Base-by-base conservation (phyloP, 2,113 vertebrate species). In the Ondatra zibethicus region DNA sequence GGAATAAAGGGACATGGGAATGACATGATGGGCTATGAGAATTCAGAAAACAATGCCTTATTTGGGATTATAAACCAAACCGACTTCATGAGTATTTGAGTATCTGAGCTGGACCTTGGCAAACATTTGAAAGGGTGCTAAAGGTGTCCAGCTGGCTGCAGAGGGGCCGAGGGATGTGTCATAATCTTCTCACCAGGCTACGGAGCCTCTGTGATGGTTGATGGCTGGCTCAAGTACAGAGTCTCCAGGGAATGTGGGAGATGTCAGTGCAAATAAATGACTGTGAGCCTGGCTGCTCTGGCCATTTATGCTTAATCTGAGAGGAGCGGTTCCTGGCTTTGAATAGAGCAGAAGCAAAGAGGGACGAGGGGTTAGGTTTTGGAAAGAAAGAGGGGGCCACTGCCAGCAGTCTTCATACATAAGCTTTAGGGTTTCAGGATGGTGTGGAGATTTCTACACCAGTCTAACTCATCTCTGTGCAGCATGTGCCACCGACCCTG, bases 41-140 rank as follows among this genome's bases (percentile, higher is more conserved):
- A 75, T 52, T 88, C 91, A 45, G 63, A 91, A 39, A 75, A 94
- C 82, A 36, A 39, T n/a, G 81, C 29, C 14, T 65, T 33, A 66
- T 33, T 77, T 31, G 87, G 14, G 36, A 91, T 94, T 91, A 82
- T 10, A 36, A 95, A 82, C 91, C 36, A 36, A 84, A 93, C 91
- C 50, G 39, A 7, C 42, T 96, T 91, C 63, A 17, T 7, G 9
- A 42, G 36, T 61, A 31, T 58, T 21, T 58, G 89, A 89, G 29
- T n/a, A 85, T 72, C 47, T 92, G 70, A 96, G 66, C 31, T 70
- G 58, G 42, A 91, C 84, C n/a, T 66, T 89, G 84, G 78, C 45
- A 93, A 96, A 58, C 50, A 81, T 93, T 88, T 70, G 25, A 95
- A 95, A 96, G 80, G 70, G 77, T 61, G 29, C 21, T 87, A 16